Conservation (phyloP, 2,888 invertebrate genomes). For the Pecten maximus region DNA sequence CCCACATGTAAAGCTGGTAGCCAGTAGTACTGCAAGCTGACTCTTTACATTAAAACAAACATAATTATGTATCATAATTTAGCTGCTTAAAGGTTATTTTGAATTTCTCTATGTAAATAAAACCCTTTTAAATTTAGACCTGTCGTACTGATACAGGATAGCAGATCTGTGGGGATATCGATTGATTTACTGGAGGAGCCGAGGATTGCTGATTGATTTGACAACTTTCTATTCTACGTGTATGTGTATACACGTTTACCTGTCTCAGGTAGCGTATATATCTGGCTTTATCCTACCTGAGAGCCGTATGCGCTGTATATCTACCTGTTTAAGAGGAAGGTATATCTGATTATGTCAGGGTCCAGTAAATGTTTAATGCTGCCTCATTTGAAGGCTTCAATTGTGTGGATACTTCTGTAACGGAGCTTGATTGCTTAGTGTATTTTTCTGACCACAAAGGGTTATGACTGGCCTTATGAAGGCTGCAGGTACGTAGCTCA, state of each 20-base stretch:
- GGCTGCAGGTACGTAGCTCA: background rate
- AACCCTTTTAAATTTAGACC: background rate
- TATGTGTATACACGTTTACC: conserved; percentile 14
- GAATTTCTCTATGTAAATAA: background rate
- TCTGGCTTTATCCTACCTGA: conserved; percentile 11
- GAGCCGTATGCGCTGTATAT: conserved; percentile 10
- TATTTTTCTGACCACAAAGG: background rate
- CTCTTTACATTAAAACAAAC: conserved; percentile 10
- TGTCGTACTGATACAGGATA: background rate
- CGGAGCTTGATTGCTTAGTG: background rate
- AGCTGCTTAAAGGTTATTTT: background rate
- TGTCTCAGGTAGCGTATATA: background rate
- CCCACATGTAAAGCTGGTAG: background rate
- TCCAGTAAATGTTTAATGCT: conserved; percentile 27
- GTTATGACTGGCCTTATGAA: background rate
- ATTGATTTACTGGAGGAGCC: background rate
- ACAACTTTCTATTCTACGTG: background rate
- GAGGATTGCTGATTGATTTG: background rate
- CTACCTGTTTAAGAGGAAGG: background rate
- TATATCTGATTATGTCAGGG: conserved; percentile 27
- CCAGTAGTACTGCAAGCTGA: background rate
- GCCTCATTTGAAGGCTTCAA: background rate
- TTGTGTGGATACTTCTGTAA: background rate
- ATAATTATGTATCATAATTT: background rate
- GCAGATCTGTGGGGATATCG: background rate